These are phyloP conservation scores for Parapsyche elsis DNA, from an alignment of 1,140 invertebrate genomes.

Conservation along the genomic window DNA sequence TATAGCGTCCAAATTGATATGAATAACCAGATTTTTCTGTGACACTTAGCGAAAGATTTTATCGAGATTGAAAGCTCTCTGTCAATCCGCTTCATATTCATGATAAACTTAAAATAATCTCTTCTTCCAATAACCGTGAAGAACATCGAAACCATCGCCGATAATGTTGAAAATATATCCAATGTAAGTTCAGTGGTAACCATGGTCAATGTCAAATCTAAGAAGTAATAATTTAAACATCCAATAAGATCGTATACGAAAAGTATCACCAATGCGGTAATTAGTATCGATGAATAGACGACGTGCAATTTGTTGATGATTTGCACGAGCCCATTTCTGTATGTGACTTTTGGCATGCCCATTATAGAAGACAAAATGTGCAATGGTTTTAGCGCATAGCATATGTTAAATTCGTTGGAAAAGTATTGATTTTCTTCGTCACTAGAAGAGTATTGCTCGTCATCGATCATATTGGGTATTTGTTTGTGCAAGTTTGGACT, in stretches of 20 bases:
- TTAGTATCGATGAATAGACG: neutral
- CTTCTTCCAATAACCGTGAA: neutral
- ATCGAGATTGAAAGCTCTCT: neutral
- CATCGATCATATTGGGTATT: too few relatives aligned
- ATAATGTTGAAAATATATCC: neutral
- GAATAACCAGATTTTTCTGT: neutral
- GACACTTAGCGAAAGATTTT: neutral
- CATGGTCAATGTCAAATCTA: neutral
- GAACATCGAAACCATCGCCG: neutral
- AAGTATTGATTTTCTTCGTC: neutral
- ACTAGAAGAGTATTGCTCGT: too few relatives aligned
- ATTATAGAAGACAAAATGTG: neutral
- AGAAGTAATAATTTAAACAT: neutral
- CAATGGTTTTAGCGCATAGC: neutral
- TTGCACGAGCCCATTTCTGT: neutral
- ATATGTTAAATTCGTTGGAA: neutral
- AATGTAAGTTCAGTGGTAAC: neutral
- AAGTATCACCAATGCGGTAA: neutral
- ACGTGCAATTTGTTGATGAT: neutral
- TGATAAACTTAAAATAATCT: neutral
- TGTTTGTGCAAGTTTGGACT: too few relatives aligned
- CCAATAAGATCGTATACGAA: neutral
- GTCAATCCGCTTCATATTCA: neutral
- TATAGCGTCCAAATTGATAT: neutral
- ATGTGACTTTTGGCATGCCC: neutral